Evolutionary conservation across 37 sponge, comb jelly and placozoan species (phyloP).

Genomic region (Beroe ovata): DNA sequence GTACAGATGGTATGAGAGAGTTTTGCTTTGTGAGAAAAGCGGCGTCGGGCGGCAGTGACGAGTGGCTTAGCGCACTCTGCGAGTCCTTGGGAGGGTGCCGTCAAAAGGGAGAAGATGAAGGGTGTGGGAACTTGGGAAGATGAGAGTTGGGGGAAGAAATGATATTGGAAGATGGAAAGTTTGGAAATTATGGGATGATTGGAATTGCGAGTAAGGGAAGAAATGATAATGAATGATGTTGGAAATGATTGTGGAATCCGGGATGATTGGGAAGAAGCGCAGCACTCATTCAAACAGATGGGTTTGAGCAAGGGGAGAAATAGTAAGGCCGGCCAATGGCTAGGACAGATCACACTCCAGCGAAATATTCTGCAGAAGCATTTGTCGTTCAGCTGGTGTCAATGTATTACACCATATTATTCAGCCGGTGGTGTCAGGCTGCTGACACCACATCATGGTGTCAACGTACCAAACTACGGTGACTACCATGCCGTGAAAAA

Average conservation of each 20-base stretch:
- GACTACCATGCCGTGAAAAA: slow-evolving; percentile 35
- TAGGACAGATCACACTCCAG: too few relatives aligned
- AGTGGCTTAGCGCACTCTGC: not conserved
- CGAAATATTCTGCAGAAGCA: too few relatives aligned
- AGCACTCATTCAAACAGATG: too few relatives aligned
- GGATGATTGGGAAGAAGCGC: too few relatives aligned
- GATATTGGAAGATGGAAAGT: not conserved
- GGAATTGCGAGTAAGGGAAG: not conserved
- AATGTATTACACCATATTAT: too few relatives aligned
- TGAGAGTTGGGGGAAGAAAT: not conserved
- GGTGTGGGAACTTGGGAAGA: not conserved
- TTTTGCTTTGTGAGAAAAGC: not conserved
- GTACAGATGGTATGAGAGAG: not conserved
- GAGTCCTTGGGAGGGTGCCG: not conserved
- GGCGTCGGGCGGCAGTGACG: not conserved
- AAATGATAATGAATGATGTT: too few relatives aligned
- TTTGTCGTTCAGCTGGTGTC: too few relatives aligned
- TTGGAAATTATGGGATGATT: not conserved
- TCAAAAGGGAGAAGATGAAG: not conserved
- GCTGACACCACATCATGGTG: too few relatives aligned
- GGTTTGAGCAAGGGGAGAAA: too few relatives aligned
- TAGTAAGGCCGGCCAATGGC: too few relatives aligned
- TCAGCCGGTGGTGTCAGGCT: too few relatives aligned
- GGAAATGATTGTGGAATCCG: too few relatives aligned
- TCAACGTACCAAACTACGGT: slow-evolving; percentile 59